A percentile compares a stretch with the other conserved stretches of the same genome.
Conservation (phyloP, 1,140 invertebrate genomes). For the Zaprionus tsacasi region DNA sequence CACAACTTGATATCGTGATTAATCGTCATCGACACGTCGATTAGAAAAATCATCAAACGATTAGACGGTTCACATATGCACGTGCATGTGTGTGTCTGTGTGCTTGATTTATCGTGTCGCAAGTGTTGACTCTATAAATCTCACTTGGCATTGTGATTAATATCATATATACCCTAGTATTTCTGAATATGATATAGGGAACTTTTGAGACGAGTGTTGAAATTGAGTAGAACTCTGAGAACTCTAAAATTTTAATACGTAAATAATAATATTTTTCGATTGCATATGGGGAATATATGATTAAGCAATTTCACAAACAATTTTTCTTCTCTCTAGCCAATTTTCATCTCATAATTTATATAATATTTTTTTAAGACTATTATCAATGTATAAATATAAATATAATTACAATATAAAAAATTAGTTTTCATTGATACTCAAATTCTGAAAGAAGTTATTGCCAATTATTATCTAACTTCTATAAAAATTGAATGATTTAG, state of each 20-base stretch:
- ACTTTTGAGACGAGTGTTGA: background rate
- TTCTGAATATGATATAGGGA: background rate
- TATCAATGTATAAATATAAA: too few relatives aligned
- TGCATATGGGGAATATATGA: too few relatives aligned
- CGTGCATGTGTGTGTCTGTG: too few relatives aligned
- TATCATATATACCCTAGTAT: background rate
- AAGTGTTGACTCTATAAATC: conserved; percentile 13
- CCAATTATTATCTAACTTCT: background rate
- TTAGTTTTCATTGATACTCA: too few relatives aligned
- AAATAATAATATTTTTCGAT: too few relatives aligned
- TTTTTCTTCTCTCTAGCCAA: too few relatives aligned
- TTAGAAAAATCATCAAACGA: conserved; percentile 17
- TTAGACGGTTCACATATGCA: conserved; percentile 9
- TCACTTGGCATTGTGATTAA: conserved; percentile 13
- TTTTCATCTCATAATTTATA: too few relatives aligned
- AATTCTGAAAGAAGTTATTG: too few relatives aligned
- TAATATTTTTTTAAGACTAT: too few relatives aligned
- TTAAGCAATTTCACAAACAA: too few relatives aligned
- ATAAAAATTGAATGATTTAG: background rate
- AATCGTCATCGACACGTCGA: conserved; percentile 7
- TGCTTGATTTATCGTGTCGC: conserved; percentile 2
- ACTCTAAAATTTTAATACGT: too few relatives aligned
- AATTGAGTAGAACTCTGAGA: background rate
- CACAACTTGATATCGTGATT: conserved; percentile 1
- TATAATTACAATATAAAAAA: too few relatives aligned